Base-by-base conservation (phyloP, 2,113 vertebrate genomes). In the Noturus placidus region DNA sequence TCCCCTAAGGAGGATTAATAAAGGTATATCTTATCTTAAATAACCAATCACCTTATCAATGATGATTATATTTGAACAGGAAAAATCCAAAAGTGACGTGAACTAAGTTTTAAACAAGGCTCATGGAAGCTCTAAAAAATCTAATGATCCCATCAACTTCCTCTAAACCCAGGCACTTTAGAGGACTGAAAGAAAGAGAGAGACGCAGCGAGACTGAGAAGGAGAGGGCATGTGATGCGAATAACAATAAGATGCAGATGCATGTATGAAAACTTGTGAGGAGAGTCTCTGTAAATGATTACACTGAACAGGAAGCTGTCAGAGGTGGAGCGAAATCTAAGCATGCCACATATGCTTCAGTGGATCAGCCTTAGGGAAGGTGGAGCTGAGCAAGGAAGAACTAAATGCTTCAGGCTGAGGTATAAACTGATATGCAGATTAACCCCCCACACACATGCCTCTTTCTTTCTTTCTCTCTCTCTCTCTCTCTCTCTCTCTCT, bases 191-290 rank as follows among this genome's bases (percentile, higher is more conserved):
- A 65, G 59, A n/a, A n/a, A 67, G 33, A 46, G 82, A 77, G 52
- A 54, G 76, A 82, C 27, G 35, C 77, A 7, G 70, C 10, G 35
- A 81, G 52, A 79, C 81, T 78, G 86, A 30, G 78, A 79, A 87
- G 30, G 76, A 91, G 54, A 80, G 74, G 50, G 4, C 33, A 10
- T 79, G 82, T 87, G 90, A 76, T 22, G 11, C 33, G 90, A 88
- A 89, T 91, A 85, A 84, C 81, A 91, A 91, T 87, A 70, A 77
- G 86, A 86, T 88, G 87, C 86, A 89, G 84, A 89, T 86, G 74
- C 82, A 83, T 33, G 67, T 27, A 52, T 74, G 54, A 72, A 86
- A 74, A 82, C 57, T 89, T 9, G 69, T 35, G 33, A 70, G 59
- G 82, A 82, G 57, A 88, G 70, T 10, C 69, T 38, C 67, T 8